Base-by-base conservation (phyloP, 2,888 invertebrate genomes). In the Resseliella maxima region DNA sequence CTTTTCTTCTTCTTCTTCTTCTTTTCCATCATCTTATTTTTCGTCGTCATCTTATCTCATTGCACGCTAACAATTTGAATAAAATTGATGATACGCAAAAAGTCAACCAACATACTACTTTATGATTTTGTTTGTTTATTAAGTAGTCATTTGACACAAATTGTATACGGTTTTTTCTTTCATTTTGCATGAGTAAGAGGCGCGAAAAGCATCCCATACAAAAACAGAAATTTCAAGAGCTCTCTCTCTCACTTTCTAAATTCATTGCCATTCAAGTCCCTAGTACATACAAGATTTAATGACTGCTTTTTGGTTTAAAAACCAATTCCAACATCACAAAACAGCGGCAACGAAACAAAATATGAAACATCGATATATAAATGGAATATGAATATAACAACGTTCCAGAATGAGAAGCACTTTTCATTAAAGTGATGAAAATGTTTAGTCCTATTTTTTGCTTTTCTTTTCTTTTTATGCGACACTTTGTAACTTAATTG, bases 81-180 rank as follows among this genome's bases (percentile, higher is more conserved):
- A 27, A 59, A 24, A 72, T 72, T 72, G 31, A 31, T 72, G 27
- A 35, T 50, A 50, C 46, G 46, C 46, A 72, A 72, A 24, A 59
- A 24, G 72, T 72, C 31, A 3, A 12, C 12, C 72, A 72, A n/a
- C 31, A 3, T 50, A 31, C 1, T 35, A 15, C 72, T 31, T 35
- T 72, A 72, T 35, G n/a, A 72, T 72, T 72, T 72, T 72, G 27
- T 72, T 72, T 72, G 27, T 31, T 72, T 72, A 72, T 83, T 38
- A 83, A 83, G 38, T 38, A n/a, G 83, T 83, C 36, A 38, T 83
- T 83, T 83, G 24, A 38, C 24, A n/a, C 38, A 38, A 83, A 83
- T 24, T 38, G n/a, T 83, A 83, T 83, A 21, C 41, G 38, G 24
- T 21, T 38, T 83, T 36, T 36, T 81, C 35, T 36, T 2, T 27